Evolutionary conservation across 2,888 invertebrate genomes (phyloP), one percentile per base, ranked within the genome.

Genomic region (Philaethria dido): DNA sequence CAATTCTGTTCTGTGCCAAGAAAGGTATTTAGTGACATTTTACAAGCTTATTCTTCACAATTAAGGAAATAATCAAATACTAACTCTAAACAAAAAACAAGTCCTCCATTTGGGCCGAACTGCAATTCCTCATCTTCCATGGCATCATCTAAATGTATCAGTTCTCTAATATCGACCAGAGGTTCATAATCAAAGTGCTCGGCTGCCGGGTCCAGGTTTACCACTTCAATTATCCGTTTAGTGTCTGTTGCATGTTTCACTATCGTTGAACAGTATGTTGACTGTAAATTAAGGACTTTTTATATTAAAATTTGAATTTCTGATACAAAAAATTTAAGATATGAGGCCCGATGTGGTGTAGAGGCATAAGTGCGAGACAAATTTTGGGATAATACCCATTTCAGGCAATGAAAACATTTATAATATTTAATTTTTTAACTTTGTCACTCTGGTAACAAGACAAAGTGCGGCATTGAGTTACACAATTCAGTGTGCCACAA

Each of bases 121-220:
- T 96, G 95, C 36, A 99, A 84, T 77, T 98, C 97, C 73, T 98
- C 96, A 87, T 99, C 98, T 82, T 99, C 98, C 98, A 99, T 99
- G 0, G 97, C 98, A 93, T 99, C 99, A 71, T 99, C 98, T 0
- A 99, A 93, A 71, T 97, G 96, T 76, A 99, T 99, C 63, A 99
- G 91, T 86, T 99, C 97, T 61, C 98, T 88, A 71, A 98, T 96
- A 83, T 98, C 98, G 3, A 96, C 96, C 11, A 96, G 81, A 0
- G 99, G 97, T 66, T 96, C 94, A 81, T 99, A 99, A 77, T 97
- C 96, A 89, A 99, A 99, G 83, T 97, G 94, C 85, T 99, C 99
- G 0, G 99, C 99, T 0, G 99, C 99, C 0, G 99, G 99, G 87
- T 99, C 99, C 69, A 99, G 93, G 93, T 99, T 99, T 0, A 99